These are phyloP conservation scores for Mastigias papua DNA, from an alignment of 30 jellyfish, hydroid and myxozoan genomes.

Conservation along the genomic window DNA sequence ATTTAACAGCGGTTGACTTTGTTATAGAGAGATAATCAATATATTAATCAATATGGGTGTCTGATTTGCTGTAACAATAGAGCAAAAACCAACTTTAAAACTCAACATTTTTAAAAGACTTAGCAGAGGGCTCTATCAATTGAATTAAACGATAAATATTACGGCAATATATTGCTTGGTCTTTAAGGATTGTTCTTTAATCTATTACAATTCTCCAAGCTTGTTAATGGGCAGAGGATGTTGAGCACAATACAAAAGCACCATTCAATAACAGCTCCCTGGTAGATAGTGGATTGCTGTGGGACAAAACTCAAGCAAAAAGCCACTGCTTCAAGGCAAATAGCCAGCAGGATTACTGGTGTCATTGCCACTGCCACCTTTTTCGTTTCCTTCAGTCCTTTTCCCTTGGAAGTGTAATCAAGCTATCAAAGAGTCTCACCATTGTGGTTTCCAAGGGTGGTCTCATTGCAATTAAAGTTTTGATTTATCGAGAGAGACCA, in stretches of 20 bases:
- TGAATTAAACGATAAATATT: not conserved
- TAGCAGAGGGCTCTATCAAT: conserved; percentile 4
- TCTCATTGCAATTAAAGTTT: too few species aligned
- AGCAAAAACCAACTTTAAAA: not conserved
- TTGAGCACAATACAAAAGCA: not conserved
- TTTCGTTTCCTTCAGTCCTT: too few species aligned
- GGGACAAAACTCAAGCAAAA: too few species aligned
- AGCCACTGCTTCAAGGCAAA: too few species aligned
- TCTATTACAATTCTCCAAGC: not conserved
- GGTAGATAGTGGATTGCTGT: too few species aligned
- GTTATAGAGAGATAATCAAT: not conserved
- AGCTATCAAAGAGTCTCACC: too few species aligned
- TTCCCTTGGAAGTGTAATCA: too few species aligned
- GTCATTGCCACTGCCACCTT: too few species aligned
- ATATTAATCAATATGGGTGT: not conserved
- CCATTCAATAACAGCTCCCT: too few species aligned
- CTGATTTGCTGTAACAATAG: not conserved
- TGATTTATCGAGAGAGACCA: too few species aligned
- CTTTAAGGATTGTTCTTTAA: not conserved
- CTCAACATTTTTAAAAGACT: conserved; percentile 4
- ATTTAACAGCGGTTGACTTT: conserved; percentile 8
- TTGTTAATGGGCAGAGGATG: not conserved
- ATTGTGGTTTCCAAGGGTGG: too few species aligned
- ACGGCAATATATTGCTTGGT: not conserved
- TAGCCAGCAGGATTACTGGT: too few species aligned